A percentile compares a stretch with the other conserved stretches of the same genome.
phyloP scores from a whole-genome alignment of 2,888 invertebrate genomes.

The Palloptera scutellata region DNA sequence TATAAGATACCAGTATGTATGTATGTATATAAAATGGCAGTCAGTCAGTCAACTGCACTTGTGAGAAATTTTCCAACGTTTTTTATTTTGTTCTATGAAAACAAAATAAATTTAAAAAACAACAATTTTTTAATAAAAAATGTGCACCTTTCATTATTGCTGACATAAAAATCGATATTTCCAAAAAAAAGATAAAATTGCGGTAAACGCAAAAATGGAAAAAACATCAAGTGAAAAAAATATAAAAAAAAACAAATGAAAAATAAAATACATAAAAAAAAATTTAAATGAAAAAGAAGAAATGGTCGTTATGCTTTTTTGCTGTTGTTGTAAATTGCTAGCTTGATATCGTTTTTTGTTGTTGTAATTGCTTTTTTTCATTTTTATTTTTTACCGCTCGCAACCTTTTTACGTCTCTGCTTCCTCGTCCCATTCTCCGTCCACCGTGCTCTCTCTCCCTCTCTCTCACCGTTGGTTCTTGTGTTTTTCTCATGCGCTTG shows the following conservation, averaged over 20 bases:
- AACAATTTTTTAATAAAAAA: slow-evolving; percentile 11
- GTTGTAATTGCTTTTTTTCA: slow-evolving; percentile 43
- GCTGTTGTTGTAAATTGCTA: slow-evolving; percentile 7
- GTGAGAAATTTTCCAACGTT: slow-evolving; percentile 11
- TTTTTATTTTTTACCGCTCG: slow-evolving; percentile 49
- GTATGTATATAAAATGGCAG: background rate
- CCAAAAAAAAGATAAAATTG: slow-evolving; percentile 40
- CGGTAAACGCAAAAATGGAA: slow-evolving; percentile 24
- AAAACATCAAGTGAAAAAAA: slow-evolving; percentile 34
- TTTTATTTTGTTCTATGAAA: background rate
- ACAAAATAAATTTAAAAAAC: background rate
- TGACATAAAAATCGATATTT: slow-evolving; percentile 44
- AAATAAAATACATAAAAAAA: slow-evolving; percentile 31
- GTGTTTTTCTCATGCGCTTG: background rate
- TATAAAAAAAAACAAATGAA: slow-evolving; percentile 34
- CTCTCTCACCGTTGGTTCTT: background rate
- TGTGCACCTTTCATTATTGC: slow-evolving; percentile 31
- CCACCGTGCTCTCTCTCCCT: background rate
- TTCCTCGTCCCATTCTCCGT: slow-evolving; percentile 16
- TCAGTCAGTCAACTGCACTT: slow-evolving; percentile 13
- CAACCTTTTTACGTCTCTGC: slow-evolving; percentile 51
- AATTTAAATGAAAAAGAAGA: slow-evolving; percentile 33
- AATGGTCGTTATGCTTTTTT: slow-evolving; percentile 26
- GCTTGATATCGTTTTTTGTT: slow-evolving; percentile 27
- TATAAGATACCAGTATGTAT: no score